phyloP scores from a whole-genome alignment of 2,113 vertebrate genomes.

The Notothenia rossii region DNA sequence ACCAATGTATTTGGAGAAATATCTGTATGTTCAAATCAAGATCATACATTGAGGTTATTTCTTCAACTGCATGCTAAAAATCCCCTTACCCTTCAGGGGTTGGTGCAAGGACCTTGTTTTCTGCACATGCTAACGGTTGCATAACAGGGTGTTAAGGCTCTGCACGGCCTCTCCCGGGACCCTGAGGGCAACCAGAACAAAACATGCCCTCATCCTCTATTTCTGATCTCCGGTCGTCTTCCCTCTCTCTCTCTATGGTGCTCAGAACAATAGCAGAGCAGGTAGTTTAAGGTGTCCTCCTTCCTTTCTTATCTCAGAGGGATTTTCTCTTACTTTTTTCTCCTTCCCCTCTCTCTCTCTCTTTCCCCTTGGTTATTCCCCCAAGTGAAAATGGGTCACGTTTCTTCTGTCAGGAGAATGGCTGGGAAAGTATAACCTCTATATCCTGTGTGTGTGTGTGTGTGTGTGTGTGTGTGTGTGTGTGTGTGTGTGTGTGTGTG shows the following conservation, averaged over 20 bases:
- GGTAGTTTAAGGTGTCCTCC: constrained; percentile 48
- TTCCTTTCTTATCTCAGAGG: constrained; percentile 61
- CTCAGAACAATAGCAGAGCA: constrained; percentile 40
- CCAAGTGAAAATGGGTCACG: constrained; percentile 81
- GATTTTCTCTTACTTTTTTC: constrained; percentile 60
- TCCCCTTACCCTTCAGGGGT: neutral
- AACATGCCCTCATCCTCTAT: constrained; percentile 38
- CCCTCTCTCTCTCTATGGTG: constrained; percentile 5
- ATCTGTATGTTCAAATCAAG: neutral
- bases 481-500: too few relatives aligned
- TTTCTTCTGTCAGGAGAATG: constrained; percentile 69
- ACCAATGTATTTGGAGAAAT: constrained; percentile 1
- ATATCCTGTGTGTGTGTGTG: constrained; percentile 17
- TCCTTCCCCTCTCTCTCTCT: neutral
- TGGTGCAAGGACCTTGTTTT: constrained; percentile 7
- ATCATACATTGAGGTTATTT: constrained; percentile 7
- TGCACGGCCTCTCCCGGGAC: neutral
- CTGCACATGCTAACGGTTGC: constrained; percentile 38
- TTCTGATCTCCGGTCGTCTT: constrained; percentile 20
- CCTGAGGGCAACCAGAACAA: neutral
- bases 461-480: too few relatives aligned
- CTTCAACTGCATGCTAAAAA: constrained; percentile 11
- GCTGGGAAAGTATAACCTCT: constrained; percentile 62
- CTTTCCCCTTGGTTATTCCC: constrained; percentile 64
- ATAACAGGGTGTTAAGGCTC: constrained; percentile 35